Evolutionary conservation across 1,140 invertebrate genomes (phyloP).

Genomic region (Sweltsa coloradensis): DNA sequence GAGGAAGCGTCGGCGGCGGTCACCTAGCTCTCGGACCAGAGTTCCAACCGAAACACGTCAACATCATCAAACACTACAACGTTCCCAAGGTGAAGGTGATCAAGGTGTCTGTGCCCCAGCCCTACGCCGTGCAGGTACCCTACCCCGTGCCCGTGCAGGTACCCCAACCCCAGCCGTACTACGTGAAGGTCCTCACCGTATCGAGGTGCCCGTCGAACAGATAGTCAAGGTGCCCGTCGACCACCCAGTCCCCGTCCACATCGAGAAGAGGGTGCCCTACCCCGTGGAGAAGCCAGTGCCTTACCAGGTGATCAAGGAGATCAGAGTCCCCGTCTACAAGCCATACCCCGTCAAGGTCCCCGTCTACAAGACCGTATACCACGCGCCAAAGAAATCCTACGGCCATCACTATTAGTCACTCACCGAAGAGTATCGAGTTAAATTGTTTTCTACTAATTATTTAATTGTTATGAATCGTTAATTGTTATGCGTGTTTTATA

Average conservation of each 20-base stretch:
- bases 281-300: constrained; percentile 12
- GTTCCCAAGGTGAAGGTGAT: too few relatives aligned
- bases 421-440: too few relatives aligned
- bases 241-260: background rate
- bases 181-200: too few relatives aligned
- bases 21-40: too few relatives aligned
- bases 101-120: too few relatives aligned
- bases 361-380: background rate
- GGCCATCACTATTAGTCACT: background rate
- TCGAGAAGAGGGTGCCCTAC: constrained; percentile 9
- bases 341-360: constrained; percentile 2
- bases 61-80: too few relatives aligned
- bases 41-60: too few relatives aligned
- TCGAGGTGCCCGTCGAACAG: background rate
- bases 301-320: background rate
- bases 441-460: too few relatives aligned
- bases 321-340: background rate
- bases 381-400: background rate
- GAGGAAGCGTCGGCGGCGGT: background rate
- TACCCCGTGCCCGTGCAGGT: background rate
- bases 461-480: too few relatives aligned
- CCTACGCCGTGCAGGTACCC: too few relatives aligned
- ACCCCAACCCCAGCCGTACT: background rate
- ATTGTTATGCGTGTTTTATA: too few relatives aligned
- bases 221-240: background rate